These are phyloP conservation scores for Metridium senile DNA, from an alignment of 92 coral and sea anemone genomes.

Conservation along the genomic window DNA sequence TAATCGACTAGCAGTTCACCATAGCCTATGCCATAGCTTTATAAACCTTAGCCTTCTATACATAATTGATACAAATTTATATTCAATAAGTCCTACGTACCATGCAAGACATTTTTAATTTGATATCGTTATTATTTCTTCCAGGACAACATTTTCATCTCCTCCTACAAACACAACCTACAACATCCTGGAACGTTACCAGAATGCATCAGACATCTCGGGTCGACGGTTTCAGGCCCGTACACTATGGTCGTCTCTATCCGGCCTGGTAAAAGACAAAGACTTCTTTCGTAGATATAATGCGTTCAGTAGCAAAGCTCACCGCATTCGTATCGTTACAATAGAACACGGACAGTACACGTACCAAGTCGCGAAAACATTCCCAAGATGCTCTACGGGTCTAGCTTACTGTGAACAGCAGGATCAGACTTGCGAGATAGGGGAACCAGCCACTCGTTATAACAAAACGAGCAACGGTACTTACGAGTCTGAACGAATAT, in stretches of 20 bases:
- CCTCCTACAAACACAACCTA: slow-evolving; percentile 1
- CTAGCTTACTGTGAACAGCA: neutral
- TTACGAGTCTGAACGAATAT: slow-evolving; percentile 23
- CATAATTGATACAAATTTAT: no score
- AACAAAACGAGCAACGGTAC: slow-evolving; percentile 31
- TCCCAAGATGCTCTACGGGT: slow-evolving; percentile 16
- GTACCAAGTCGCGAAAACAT: slow-evolving; percentile 23
- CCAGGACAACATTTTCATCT: neutral
- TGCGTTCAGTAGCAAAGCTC: slow-evolving; percentile 5
- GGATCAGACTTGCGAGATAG: slow-evolving; percentile 42
- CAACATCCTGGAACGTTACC: neutral
- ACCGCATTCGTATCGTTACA: slow-evolving; percentile 47
- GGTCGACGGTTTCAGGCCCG: neutral
- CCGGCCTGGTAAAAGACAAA: neutral
- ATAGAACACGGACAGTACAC: slow-evolving; percentile 66
- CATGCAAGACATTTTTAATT: no score
- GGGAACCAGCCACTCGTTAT: slow-evolving; percentile 52
- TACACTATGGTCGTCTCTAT: slow-evolving; percentile 14
- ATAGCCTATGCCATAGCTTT: neutral
- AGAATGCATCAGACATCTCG: neutral
- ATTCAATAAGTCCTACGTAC: neutral
- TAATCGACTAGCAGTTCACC: neutral
- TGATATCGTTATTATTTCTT: no score
- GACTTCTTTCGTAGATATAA: slow-evolving; percentile 12
- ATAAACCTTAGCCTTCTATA: neutral